Conservation (phyloP, 2,113 vertebrate species). For the Arenaria interpres region DNA sequence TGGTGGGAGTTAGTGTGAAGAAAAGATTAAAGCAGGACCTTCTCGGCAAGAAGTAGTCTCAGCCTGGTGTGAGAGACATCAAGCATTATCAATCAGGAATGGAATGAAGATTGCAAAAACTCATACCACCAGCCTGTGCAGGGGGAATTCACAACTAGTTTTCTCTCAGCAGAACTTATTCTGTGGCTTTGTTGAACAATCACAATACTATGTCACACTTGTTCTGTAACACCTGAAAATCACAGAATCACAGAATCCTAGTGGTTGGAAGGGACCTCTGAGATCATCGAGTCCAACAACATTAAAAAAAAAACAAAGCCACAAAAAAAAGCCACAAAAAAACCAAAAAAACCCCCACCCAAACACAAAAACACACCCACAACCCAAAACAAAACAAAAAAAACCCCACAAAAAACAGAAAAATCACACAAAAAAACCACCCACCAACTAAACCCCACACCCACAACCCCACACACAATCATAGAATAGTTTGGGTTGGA, state of each 20-base stretch:
- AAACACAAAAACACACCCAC: too few relatives aligned
- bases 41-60: background rate
- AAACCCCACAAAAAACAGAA: too few relatives aligned
- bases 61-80: background rate
- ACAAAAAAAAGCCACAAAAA: too few relatives aligned
- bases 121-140: background rate
- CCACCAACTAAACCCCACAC: too few relatives aligned
- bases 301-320: too few relatives aligned
- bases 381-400: too few relatives aligned
- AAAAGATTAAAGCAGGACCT: background rate
- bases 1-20: background rate
- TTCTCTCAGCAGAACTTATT: background rate
- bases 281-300: too few relatives aligned
- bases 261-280: too few relatives aligned
- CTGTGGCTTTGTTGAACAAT: background rate
- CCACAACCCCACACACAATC: too few relatives aligned
- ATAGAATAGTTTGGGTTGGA: background rate
- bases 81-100: background rate
- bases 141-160: background rate
- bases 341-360: too few relatives aligned
- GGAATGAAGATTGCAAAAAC: background rate
- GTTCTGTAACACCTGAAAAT: background rate
- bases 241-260: background rate
- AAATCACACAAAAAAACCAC: too few relatives aligned
- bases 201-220: accelerated